Percentiles rank a stretch among this genome's conserved stretches.
These are phyloP conservation scores for Fistularia commersonii DNA, from an alignment of 2,797 vertebrate species.

Conservation along the genomic window DNA sequence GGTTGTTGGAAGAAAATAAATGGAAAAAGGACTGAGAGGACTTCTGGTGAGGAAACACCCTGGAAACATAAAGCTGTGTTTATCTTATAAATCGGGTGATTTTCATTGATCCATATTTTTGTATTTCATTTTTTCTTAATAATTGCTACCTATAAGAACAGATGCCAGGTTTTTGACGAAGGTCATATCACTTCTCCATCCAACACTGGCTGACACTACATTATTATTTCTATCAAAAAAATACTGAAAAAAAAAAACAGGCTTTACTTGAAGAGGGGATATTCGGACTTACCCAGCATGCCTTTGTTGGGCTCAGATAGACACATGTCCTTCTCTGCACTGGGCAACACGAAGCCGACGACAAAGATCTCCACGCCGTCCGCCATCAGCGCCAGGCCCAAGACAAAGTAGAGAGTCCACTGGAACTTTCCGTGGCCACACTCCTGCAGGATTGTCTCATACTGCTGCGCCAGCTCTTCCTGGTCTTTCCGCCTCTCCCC, in stretches of 20 bases:
- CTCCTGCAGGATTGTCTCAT: slow-evolving; percentile 93
- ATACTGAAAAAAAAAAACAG: not conserved
- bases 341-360: slow-evolving; percentile 95
- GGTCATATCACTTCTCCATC: no score
- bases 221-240: not conserved
- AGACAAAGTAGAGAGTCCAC: slow-evolving; percentile 95
- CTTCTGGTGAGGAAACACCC: slow-evolving; percentile 5
- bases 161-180: no score
- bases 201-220: no score
- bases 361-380: slow-evolving; percentile 96
- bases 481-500: slow-evolving; percentile 85
- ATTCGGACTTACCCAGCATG: slow-evolving; percentile 88
- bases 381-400: slow-evolving; percentile 94
- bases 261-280: not conserved
- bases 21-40: slow-evolving; percentile 1
- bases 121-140: no score
- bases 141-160: no score
- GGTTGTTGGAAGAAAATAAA: not conserved
- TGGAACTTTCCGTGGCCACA: slow-evolving; percentile 96
- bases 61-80: not conserved
- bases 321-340: slow-evolving; percentile 97
- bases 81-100: no score
- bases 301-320: slow-evolving; percentile 96
- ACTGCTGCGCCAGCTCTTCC: slow-evolving; percentile 93
- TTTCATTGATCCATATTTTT: no score